Evolutionary conservation across 2,797 vertebrate species (phyloP).

Genomic region (Astyanax mexicanus): DNA sequence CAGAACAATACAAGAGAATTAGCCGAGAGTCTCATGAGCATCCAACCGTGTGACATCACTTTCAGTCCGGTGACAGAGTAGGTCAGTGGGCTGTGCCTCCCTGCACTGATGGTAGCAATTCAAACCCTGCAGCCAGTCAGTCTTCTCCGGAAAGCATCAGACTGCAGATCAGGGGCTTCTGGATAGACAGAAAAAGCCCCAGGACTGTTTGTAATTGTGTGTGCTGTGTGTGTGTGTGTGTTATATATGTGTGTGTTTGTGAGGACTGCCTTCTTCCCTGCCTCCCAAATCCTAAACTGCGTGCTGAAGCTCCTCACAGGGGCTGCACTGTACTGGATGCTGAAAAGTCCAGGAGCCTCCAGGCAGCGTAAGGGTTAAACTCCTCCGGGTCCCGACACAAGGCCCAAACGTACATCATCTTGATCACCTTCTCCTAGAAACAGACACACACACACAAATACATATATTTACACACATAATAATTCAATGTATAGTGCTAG

Average conservation of each 20-base stretch:
- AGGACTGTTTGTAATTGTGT: neutral
- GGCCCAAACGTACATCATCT: slow-evolving; percentile 96
- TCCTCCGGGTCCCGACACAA: slow-evolving; percentile 95
- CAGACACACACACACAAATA: neutral
- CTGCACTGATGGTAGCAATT: neutral
- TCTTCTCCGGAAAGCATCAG: slow-evolving; percentile 9
- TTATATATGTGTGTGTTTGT: neutral
- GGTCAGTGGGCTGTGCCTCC: neutral
- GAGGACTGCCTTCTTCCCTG: neutral
- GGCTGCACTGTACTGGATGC: slow-evolving; percentile 93
- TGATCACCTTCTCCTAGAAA: slow-evolving; percentile 88
- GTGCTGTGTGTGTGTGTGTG: neutral
- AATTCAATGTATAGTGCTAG: neutral
- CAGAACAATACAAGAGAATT: slow-evolving; percentile 1
- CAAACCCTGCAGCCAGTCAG: neutral
- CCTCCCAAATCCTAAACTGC: slow-evolving; percentile 7
- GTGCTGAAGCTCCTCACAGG: slow-evolving; percentile 75
- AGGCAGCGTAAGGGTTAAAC: slow-evolving; percentile 90
- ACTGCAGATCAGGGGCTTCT: neutral
- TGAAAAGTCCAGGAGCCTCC: slow-evolving; percentile 94
- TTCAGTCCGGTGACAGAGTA: slow-evolving; percentile 10
- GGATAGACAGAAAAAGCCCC: neutral
- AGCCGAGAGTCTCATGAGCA: neutral
- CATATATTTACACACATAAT: no score
- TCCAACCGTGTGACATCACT: slow-evolving; percentile 10